Base-by-base conservation (phyloP, 2,888 invertebrate species). In the Julus scanicus region DNA sequence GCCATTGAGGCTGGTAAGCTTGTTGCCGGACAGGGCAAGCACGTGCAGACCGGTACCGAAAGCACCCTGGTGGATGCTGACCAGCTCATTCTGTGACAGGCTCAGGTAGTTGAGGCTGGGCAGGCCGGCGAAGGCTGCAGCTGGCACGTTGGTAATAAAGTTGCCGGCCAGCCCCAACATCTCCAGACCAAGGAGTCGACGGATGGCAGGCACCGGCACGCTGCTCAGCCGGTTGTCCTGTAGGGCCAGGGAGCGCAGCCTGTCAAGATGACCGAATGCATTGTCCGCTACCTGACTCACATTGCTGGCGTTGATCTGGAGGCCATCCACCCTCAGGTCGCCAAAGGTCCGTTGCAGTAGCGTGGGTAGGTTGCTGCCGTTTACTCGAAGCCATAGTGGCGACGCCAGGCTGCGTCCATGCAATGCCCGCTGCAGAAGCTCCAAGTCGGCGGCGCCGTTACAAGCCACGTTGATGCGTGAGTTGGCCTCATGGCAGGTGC, bases 61-160 rank as follows among this genome's bases (percentile, higher is more conserved):
- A 29, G 97, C 95, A 91, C 96, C 94, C 44, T 95, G 94, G 91
- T 97, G 96, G 90, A 98, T 94, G 91, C 95, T 95, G 90, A 95
- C 95, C 90, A 98, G 94, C 91, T 96, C 95, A 92, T 98, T 98
- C 92, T 98, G 97, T 91, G 97, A 97, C 90, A 98, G 93, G 93
- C 96, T 97, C 90, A 98, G 94, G 92, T 98, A 97, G 91, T 96
- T 95, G 37, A 98, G 94, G 90, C 95, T 94, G 90, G 94, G 94
- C 87, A 96, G 94, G 80, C 95, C 95, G 89, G 94, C 94, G 92
- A 97, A 96, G 90, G 96, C 94, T 91, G 95, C 94, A 90, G 94
- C 94, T 91, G 94, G 94, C 11, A 94, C 91, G 88, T 92, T 95
- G 57, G 95, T 95, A 90, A 97, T 95, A 92, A 96, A 95, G 92